Conservation (phyloP, 2,888 invertebrate genomes). For the Fabriciana adippe region DNA sequence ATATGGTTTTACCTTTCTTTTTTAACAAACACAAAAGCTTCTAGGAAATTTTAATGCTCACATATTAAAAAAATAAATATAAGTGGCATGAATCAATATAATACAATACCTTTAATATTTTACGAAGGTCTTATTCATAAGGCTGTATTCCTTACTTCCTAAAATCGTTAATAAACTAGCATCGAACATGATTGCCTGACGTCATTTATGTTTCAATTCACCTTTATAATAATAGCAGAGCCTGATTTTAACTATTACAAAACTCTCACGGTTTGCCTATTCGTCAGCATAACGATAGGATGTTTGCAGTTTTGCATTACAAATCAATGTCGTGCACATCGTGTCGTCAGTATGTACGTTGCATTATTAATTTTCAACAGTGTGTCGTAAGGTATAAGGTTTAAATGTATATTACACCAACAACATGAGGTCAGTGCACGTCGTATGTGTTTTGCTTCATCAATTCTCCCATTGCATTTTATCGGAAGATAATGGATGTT, state of each 20-base stretch:
- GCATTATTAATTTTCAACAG: constrained; percentile 42
- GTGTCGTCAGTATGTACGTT: constrained; percentile 41
- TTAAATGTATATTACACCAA: constrained; percentile 38
- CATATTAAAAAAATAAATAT: too few species aligned
- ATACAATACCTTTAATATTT: too few species aligned
- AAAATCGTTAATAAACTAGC: constrained; percentile 9
- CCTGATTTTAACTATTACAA: constrained; percentile 41
- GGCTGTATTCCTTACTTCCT: constrained; percentile 13
- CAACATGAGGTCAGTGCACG: constrained; percentile 54
- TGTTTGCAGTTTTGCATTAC: constrained; percentile 71
- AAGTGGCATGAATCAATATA: too few species aligned
- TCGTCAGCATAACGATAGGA: constrained; percentile 55
- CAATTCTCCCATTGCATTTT: constrained; percentile 47
- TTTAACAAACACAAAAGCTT: too few species aligned
- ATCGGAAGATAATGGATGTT: background rate
- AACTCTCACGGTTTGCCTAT: constrained; percentile 44
- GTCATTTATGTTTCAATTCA: constrained; percentile 12
- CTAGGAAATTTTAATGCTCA: too few species aligned
- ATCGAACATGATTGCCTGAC: background rate
- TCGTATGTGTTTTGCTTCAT: constrained; percentile 55
- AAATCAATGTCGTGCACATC: constrained; percentile 60
- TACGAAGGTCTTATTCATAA: background rate
- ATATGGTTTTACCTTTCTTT: too few species aligned
- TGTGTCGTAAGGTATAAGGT: constrained; percentile 30
- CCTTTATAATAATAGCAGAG: constrained; percentile 12